Conservation (phyloP, 2,113 vertebrate species). For the Irena cyanogastra region DNA sequence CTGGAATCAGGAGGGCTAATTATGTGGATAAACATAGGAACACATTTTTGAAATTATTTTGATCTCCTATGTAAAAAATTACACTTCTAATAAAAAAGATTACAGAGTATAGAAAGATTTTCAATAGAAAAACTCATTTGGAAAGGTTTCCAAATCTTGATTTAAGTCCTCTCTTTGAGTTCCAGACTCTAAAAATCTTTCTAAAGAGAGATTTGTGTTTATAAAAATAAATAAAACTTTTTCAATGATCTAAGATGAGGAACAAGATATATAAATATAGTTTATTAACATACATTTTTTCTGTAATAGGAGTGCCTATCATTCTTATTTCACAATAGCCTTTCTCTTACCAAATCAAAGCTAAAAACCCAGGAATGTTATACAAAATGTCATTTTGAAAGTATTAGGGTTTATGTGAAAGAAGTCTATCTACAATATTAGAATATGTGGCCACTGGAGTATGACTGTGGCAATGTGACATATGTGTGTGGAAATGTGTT, state of each 20-base stretch:
- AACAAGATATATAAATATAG: not conserved
- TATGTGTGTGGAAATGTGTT: not conserved
- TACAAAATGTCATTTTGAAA: not conserved
- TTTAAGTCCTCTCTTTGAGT: not conserved
- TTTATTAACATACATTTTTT: not conserved
- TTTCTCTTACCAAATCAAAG: not conserved
- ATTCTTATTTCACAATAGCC: not conserved
- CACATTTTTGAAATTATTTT: not conserved
- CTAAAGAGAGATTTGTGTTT: not conserved
- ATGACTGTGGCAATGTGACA: not conserved
- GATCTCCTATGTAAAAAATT: not conserved
- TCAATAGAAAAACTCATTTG: not conserved
- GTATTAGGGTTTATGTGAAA: not conserved
- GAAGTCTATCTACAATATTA: not conserved
- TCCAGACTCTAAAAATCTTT: not conserved
- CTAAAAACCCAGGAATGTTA: not conserved
- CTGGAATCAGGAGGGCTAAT: not conserved
- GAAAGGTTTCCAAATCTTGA: not conserved
- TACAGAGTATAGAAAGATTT: not conserved
- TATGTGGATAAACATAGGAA: not conserved
- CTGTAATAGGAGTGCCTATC: not conserved
- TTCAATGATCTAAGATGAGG: not conserved
- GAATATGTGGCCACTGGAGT: not conserved
- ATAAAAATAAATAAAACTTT: not conserved
- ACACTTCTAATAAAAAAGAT: not conserved